Conservation (phyloP, 2,113 vertebrate genomes). For the Rhabdomys dilectus region DNA sequence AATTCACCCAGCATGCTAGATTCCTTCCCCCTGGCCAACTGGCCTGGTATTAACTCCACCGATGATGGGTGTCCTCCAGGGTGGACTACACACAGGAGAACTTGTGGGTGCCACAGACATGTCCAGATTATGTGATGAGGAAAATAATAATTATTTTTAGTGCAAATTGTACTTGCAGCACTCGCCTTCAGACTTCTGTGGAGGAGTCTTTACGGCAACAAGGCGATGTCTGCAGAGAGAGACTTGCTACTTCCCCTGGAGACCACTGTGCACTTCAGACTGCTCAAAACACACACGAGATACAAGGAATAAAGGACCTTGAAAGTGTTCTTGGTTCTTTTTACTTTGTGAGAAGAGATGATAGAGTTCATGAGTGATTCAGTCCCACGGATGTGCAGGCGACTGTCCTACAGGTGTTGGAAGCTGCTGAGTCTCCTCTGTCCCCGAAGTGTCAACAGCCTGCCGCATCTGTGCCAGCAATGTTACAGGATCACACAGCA, state of each 20-base stretch:
- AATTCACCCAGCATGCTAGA: slow-evolving; percentile 80
- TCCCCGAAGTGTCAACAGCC: slow-evolving; percentile 91
- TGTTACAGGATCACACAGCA: slow-evolving; percentile 98
- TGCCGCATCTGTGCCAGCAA: slow-evolving; percentile 86
- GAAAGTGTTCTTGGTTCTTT: slow-evolving; percentile 85
- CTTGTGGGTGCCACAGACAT: slow-evolving; percentile 78
- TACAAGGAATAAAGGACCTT: slow-evolving; percentile 79
- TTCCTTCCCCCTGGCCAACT: slow-evolving; percentile 72
- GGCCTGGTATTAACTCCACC: slow-evolving; percentile 81
- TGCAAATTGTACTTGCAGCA: slow-evolving; percentile 88
- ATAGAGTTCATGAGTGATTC: slow-evolving; percentile 85
- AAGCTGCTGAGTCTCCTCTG: slow-evolving; percentile 86
- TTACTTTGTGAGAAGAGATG: slow-evolving; percentile 77
- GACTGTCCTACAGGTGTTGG: slow-evolving; percentile 86
- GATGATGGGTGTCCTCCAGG: slow-evolving; percentile 85
- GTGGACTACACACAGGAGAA: slow-evolving; percentile 75
- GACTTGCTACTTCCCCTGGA: slow-evolving; percentile 78
- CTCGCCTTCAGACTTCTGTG: slow-evolving; percentile 82
- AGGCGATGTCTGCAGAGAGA: slow-evolving; percentile 62
- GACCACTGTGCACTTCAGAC: slow-evolving; percentile 82
- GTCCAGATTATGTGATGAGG: slow-evolving; percentile 83
- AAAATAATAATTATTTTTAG: slow-evolving; percentile 85
- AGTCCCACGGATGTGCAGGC: slow-evolving; percentile 86
- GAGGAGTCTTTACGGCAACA: slow-evolving; percentile 84
- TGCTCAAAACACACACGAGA: slow-evolving; percentile 84